Percentiles rank a stretch among this genome's conserved stretches.
These are phyloP conservation scores for Paramormyrops kingsleyae DNA, from an alignment of 2,113 vertebrate genomes.

Conservation along the genomic window DNA sequence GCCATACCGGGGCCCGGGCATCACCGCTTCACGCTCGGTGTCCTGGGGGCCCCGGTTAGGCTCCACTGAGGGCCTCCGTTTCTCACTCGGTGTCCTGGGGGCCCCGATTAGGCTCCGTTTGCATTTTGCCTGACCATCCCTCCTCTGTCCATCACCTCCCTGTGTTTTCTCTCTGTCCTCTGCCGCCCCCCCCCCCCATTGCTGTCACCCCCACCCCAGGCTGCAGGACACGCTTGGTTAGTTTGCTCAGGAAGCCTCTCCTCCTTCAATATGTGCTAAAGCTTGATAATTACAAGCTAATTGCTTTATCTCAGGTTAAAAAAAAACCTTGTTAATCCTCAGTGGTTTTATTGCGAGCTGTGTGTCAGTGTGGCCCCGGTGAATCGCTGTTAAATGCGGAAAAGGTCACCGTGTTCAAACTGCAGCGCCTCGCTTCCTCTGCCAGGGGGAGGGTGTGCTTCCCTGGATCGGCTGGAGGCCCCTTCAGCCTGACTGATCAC, in stretches of 20 bases:
- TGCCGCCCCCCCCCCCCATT: background rate
- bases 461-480: background rate
- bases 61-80: background rate
- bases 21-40: background rate
- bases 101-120: too few relatives aligned
- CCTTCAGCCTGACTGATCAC: background rate
- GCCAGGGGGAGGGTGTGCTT: background rate
- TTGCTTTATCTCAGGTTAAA: conserved; percentile 23
- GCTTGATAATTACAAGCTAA: conserved; percentile 26
- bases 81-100: background rate
- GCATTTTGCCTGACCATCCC: background rate
- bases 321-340: conserved; percentile 25
- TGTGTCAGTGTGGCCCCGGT: background rate
- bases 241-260: conserved; percentile 22
- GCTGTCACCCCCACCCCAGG: too few relatives aligned
- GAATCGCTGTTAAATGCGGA: background rate
- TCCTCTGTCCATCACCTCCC: background rate
- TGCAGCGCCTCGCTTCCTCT: background rate
- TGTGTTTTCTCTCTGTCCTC: background rate
- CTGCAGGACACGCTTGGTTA: conserved; percentile 19
- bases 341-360: conserved; percentile 12
- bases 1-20: too few relatives aligned
- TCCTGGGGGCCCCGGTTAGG: background rate
- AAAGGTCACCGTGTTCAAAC: conserved; percentile 5
- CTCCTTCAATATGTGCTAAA: conserved; percentile 24